Percentiles rank a stretch among this genome's conserved stretches.
Conservation (phyloP, 2,888 invertebrate species). For the Cyclophora albipunctata region DNA sequence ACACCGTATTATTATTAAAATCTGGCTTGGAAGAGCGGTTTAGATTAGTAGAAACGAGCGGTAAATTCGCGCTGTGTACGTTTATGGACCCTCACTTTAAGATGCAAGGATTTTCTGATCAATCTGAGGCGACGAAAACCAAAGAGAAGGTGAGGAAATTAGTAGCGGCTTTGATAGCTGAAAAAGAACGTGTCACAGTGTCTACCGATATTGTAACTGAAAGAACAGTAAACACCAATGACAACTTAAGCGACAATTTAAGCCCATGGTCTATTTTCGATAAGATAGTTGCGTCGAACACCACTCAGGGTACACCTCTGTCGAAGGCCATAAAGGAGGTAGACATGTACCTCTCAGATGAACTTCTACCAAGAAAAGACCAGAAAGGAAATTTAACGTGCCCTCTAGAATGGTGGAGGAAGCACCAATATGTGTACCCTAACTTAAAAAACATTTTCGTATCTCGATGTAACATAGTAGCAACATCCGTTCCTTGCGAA, state of each 20-base stretch:
- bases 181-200: no score
- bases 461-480: constrained; percentile 11
- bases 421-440: constrained; percentile 13
- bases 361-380: constrained; percentile 12
- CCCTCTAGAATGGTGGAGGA: constrained; percentile 18
- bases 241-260: no score
- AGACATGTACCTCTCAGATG: constrained; percentile 15
- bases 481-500: constrained; percentile 16
- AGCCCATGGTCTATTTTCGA: no score
- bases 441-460: constrained; percentile 10
- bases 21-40: constrained; percentile 12
- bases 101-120: background rate
- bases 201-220: no score
- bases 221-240: no score
- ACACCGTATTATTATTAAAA: constrained; percentile 5
- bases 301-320: no score
- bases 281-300: no score
- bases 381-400: constrained; percentile 9
- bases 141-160: no score
- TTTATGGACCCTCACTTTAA: constrained; percentile 18
- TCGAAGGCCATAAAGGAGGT: constrained; percentile 18
- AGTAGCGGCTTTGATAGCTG: no score
- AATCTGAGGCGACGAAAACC: no score
- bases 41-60: constrained; percentile 13
- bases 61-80: constrained; percentile 15